A percentile compares a stretch with the other conserved stretches of the same genome.
Evolutionary conservation across 2,113 vertebrate genomes (phyloP).

Genomic region (Gavialis gangeticus): DNA sequence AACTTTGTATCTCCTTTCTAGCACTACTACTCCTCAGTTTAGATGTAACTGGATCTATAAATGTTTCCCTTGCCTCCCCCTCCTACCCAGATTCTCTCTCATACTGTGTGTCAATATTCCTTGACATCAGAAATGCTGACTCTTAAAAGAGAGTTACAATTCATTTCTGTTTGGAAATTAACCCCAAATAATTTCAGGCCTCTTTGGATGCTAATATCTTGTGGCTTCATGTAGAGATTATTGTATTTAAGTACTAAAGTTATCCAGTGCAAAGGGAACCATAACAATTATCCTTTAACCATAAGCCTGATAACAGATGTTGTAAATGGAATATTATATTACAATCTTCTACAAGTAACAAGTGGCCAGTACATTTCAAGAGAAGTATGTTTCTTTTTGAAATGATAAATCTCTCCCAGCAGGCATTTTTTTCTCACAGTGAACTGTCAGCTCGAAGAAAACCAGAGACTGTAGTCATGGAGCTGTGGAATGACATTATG

Average conservation of each 20-base stretch:
- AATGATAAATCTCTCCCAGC: neutral
- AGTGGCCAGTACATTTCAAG: neutral
- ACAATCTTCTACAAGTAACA: neutral
- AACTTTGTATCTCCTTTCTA: neutral
- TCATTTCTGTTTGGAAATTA: neutral
- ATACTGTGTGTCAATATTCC: neutral
- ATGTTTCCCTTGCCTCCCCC: neutral
- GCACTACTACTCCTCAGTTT: neutral
- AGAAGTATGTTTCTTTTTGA: neutral
- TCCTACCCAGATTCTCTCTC: neutral
- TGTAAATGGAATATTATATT: neutral
- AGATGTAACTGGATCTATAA: neutral
- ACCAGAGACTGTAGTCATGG: neutral
- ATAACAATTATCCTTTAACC: neutral
- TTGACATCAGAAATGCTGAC: neutral
- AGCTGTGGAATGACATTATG: rapidly evolving
- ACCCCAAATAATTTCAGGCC: neutral
- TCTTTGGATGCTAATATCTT: rapidly evolving
- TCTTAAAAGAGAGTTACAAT: neutral
- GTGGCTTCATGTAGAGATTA: neutral
- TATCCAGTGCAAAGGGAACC: neutral
- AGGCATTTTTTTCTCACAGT: neutral
- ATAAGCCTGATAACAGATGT: neutral
- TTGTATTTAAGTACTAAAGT: neutral
- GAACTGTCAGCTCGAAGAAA: rapidly evolving